These are phyloP conservation scores for Vulpes ferrilata DNA, from an alignment of 2,113 vertebrate species.

Conservation along the genomic window DNA sequence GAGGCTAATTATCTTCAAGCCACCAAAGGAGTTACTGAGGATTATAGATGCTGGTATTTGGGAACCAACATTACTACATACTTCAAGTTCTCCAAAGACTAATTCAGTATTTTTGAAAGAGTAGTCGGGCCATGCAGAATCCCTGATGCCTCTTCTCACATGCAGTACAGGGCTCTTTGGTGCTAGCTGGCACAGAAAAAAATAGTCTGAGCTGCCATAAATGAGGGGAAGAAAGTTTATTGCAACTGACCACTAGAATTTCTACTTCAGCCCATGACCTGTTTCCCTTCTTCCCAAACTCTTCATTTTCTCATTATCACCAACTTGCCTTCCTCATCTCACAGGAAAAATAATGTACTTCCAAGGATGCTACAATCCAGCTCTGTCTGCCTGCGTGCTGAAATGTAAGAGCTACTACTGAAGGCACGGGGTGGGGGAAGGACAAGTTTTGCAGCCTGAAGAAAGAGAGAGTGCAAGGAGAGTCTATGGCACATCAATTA, in stretches of 20 bases:
- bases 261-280: background rate
- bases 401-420: background rate
- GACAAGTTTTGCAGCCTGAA: background rate
- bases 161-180: background rate
- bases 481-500: background rate
- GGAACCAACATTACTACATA: background rate
- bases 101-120: background rate
- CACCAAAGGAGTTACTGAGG: background rate
- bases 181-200: background rate
- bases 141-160: background rate
- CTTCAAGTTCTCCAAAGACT: background rate
- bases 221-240: background rate
- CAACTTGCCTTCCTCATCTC: background rate
- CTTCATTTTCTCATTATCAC: background rate
- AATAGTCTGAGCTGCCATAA: background rate
- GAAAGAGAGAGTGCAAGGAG: background rate
- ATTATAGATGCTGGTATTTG: background rate
- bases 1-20: background rate
- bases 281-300: background rate
- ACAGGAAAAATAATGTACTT: background rate
- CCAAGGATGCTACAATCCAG: rapidly evolving
- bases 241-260: background rate
- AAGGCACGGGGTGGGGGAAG: background rate
- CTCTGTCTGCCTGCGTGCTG: too few species aligned
- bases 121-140: background rate